Conservation (phyloP, 1,140 invertebrate species). For the Popillia japonica region DNA sequence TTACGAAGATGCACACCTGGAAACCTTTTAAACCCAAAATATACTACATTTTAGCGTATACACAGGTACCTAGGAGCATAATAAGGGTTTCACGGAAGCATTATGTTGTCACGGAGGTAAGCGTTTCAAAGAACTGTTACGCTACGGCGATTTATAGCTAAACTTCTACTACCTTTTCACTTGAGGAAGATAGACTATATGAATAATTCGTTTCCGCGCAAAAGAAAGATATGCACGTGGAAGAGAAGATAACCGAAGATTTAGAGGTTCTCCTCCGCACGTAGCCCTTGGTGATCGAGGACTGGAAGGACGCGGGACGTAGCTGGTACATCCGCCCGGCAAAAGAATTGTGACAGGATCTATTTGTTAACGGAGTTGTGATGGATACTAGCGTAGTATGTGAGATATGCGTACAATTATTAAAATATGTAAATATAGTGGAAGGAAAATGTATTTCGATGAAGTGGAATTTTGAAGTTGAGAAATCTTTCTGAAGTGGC, state of each 20-base stretch:
- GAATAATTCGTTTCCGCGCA: conserved; percentile 4
- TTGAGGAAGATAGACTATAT: neutral
- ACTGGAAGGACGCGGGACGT: neutral
- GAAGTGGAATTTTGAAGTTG: neutral
- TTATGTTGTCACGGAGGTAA: neutral
- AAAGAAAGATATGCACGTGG: conserved; percentile 10
- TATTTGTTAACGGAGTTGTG: neutral
- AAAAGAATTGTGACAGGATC: neutral
- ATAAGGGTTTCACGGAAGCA: neutral
- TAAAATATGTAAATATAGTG: conserved; percentile 1
- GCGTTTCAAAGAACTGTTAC: neutral
- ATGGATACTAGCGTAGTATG: neutral
- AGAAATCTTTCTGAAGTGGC: neutral
- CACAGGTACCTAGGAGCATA: no score
- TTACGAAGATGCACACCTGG: no score
- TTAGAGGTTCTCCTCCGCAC: neutral
- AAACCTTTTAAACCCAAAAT: no score
- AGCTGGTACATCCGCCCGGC: neutral
- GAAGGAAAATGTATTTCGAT: neutral
- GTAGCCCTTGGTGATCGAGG: neutral
- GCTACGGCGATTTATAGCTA: conserved; percentile 10
- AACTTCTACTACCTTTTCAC: neutral
- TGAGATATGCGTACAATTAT: conserved; percentile 5
- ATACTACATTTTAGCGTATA: no score
- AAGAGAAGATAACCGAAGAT: conserved; percentile 6